Conservation (phyloP, 2,113 vertebrate species). For the Thalassarche chlororhynchos region DNA sequence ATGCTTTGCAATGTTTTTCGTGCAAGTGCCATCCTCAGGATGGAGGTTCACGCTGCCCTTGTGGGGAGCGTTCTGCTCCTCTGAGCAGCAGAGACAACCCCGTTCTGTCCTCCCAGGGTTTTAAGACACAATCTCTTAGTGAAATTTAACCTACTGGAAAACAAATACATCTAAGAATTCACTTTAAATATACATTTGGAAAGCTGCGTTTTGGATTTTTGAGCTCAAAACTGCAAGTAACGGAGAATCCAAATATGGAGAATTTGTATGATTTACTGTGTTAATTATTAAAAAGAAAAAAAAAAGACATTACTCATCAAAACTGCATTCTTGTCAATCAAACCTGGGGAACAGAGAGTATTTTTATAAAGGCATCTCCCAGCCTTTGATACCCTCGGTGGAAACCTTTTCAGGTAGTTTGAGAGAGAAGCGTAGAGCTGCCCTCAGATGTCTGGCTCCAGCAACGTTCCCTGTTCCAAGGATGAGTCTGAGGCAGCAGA, state of each 20-base stretch:
- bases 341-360: background rate
- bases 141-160: background rate
- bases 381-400: background rate
- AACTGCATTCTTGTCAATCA: background rate
- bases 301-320: background rate
- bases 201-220: background rate
- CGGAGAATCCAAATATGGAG: background rate
- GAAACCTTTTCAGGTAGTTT: background rate
- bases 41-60: background rate
- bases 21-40: background rate
- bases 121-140: too few relatives aligned
- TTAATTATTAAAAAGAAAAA: background rate
- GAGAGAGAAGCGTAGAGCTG: background rate
- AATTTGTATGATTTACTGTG: background rate
- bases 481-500: background rate
- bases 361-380: background rate
- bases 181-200: background rate
- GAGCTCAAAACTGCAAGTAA: background rate
- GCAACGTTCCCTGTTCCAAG: accelerated
- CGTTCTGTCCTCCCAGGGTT: background rate
- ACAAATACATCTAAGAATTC: background rate
- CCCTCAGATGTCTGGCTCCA: background rate
- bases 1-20: background rate
- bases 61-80: background rate
- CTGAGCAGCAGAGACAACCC: background rate